These are phyloP conservation scores for Danio jaintianensis DNA, from an alignment of 2,797 vertebrate species.

Conservation along the genomic window DNA sequence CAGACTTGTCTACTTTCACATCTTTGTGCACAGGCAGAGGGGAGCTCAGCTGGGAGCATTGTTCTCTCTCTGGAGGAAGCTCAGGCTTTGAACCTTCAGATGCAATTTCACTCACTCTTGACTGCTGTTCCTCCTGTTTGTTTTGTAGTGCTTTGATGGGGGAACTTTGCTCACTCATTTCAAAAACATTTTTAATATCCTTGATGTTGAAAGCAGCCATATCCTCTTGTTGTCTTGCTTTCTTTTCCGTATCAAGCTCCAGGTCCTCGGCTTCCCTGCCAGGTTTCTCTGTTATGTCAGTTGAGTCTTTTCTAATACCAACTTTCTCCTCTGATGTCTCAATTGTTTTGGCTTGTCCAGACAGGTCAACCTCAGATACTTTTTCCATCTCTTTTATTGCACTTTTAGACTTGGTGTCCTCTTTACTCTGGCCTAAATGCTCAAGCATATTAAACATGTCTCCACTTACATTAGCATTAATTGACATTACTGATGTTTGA, in stretches of 20 bases:
- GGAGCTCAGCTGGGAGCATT: conserved; percentile 70
- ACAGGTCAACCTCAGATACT: conserved; percentile 68
- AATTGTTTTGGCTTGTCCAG: conserved; percentile 74
- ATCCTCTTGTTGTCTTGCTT: conserved; percentile 71
- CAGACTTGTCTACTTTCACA: conserved; percentile 65
- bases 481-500: conserved; percentile 43
- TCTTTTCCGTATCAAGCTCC: conserved; percentile 69
- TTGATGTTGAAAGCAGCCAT: conserved; percentile 79
- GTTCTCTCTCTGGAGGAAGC: conserved; percentile 70
- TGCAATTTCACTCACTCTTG: conserved; percentile 72
- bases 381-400: conserved; percentile 73
- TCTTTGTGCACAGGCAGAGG: conserved; percentile 67
- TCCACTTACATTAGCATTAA: conserved; percentile 70
- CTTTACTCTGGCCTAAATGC: conserved; percentile 68
- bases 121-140: conserved; percentile 74
- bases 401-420: conserved; percentile 71
- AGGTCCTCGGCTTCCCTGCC: conserved; percentile 63
- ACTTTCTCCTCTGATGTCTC: conserved; percentile 74
- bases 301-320: conserved; percentile 69
- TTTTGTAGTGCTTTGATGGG: conserved; percentile 73
- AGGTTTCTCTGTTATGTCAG: conserved; percentile 66
- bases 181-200: conserved; percentile 82
- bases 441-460: conserved; percentile 78
- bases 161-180: conserved; percentile 78
- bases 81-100: conserved; percentile 74